Conservation (phyloP, 2,888 invertebrate species). For the Perizoma affinitatum region DNA sequence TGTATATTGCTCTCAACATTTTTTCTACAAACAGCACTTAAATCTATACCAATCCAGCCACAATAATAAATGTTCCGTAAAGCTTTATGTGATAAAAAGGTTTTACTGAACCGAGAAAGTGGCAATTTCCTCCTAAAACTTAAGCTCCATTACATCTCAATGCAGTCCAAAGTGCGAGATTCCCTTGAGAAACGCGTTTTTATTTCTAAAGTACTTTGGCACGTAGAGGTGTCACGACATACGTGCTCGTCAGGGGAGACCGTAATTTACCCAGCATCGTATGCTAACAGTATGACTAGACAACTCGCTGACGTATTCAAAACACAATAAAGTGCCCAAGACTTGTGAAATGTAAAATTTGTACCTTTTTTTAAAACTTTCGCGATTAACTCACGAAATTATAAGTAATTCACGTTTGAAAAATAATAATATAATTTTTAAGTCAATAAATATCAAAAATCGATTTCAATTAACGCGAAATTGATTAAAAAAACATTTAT, state of each 20-base stretch:
- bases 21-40: background rate
- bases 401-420: no score
- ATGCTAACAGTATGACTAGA: no score
- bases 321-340: no score
- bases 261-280: background rate
- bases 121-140: constrained; percentile 43
- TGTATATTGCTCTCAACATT: no score
- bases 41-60: constrained; percentile 11
- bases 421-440: no score
- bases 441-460: no score
- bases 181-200: constrained; percentile 48
- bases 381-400: no score
- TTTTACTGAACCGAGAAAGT: constrained; percentile 38
- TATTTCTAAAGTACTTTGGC: constrained; percentile 55
- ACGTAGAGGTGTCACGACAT: constrained; percentile 52
- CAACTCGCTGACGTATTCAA: no score
- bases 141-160: constrained; percentile 46
- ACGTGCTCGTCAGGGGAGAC: constrained; percentile 35
- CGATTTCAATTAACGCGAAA: no score
- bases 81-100: constrained; percentile 22
- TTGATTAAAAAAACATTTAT: no score
- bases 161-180: constrained; percentile 48
- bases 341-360: no score
- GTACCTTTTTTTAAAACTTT: no score
- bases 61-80: constrained; percentile 27